Evolutionary conservation across 2,797 vertebrate genomes (phyloP), one percentile per base, ranked within the genome.

Genomic region (Gambusia yucatana): DNA sequence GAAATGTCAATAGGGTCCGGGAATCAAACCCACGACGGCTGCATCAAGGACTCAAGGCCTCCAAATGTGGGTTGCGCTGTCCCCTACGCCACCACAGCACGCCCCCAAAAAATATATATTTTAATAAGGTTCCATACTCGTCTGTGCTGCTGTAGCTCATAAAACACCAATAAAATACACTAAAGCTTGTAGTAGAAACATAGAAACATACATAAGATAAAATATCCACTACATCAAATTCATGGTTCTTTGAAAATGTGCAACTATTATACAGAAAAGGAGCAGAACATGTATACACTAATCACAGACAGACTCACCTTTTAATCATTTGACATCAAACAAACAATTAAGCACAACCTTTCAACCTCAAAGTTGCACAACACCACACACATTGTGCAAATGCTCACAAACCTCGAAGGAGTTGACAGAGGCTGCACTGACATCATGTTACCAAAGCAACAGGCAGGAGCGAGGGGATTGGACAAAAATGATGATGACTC

Each of bases 361-460:
- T 28, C n/a, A 70, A 70, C 67, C 67, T 65, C 5, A 76, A 22
- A 80, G 70, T 78, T 16, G 33, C 28, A 75, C 47, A 74, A 22
- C 30, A 72, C 59, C 76, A 73, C 22, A 48, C 30, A 61, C 76
- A 73, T 80, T 80, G 78, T 80, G 70, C 77, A 75, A 80, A 73
- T 71, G 83, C 90, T 84, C 39, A 14, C 79, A 80, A 88, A 91
- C 85, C 87, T 91, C 90, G 82, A 84, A 92, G 88, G 90, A 91
- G 80, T 91, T 78, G 81, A 91, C 85, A 77, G 85, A 88, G 83
- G 90, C 89, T 90, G 87, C 89, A 82, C 86, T 92, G 91, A 94
- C 91, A 93, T 93, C 90, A 92, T 65, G 94, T 94, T 93, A 91
- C 94, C 94, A 94, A 91, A 94, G 94, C 93, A 94, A 94, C 94